phyloP scores from a whole-genome alignment of 2,113 vertebrate species.

The Rhipidura dahli region DNA sequence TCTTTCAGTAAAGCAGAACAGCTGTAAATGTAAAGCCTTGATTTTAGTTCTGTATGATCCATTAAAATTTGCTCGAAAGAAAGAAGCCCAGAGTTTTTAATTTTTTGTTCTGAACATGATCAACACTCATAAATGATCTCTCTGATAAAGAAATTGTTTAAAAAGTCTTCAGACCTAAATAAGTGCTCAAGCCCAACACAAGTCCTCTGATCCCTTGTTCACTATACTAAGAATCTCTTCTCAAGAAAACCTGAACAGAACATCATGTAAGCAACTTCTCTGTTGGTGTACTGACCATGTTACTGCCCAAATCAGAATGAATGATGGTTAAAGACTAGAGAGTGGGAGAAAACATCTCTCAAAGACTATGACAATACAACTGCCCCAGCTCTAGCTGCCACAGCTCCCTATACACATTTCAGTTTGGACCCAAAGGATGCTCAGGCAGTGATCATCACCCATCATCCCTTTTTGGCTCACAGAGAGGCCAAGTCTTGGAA shows the following conservation, averaged over 20 bases:
- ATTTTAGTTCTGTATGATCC: not conserved
- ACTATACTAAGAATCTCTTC: not conserved
- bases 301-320: not conserved
- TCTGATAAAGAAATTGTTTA: not conserved
- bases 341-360: not conserved
- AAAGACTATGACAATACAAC: fast-evolving
- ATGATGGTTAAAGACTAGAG: not conserved
- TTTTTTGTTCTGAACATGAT: not conserved
- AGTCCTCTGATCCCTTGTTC: not conserved
- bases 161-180: not conserved
- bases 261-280: not conserved
- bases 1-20: not conserved
- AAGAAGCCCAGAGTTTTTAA: not conserved
- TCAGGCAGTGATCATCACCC: not conserved
- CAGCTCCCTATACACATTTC: not conserved
- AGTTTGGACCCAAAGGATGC: not conserved
- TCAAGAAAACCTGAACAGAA: not conserved
- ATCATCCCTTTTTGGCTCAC: not conserved
- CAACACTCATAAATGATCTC: not conserved
- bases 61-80: not conserved
- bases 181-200: not conserved
- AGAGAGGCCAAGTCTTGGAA: not conserved
- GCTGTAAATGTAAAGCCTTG: not conserved
- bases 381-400: not conserved
- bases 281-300: not conserved